Evolutionary conservation across 2,888 invertebrate genomes (phyloP), one percentile per base, ranked within the genome.

Genomic region (Atethmia centrago): DNA sequence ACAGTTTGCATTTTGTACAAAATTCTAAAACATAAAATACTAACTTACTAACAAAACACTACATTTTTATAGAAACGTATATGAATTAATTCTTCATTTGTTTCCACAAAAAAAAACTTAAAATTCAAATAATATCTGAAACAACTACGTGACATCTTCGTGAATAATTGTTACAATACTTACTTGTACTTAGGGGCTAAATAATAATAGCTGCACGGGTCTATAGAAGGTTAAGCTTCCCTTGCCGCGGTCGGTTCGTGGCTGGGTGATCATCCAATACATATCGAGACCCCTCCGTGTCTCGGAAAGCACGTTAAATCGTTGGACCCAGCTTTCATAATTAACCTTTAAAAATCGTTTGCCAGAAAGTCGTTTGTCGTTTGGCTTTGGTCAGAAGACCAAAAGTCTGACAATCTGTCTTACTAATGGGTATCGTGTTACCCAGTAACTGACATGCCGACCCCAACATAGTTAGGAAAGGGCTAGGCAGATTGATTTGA

Each of bases 131-230:
- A 36, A 42, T 14, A 31, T 31, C 12, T 19, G 42, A 42, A 16
- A 12, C 16, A 21, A 40, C 8, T 28, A 36, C 10, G 3, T n/a
- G 3, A 51, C 9, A 19, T 19, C 28, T 16, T 19, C 10, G n/a
- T 47, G 47, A 63, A 31, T 53, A 2, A 53, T 14, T 70, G 14
- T 42, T 42, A 70, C 51, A 70, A 67, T 28, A 47, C 67, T 69
- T 45, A 8, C 21, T 12, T 62, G 4, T 9, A 14, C 28, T 28
- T 63, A 53, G 16, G 25, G 53, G 53, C 25, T 55, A 28, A 55
- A 55, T 55, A 28, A 28, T 25, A 25, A 28, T 25, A 14, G 25
- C 25, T 25, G 53, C 53, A 53, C 2, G 53, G 12, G 25, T 53
- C 53, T 2, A 25, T 14, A 14, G 25, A 25, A 7, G 14, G 25